Percentiles rank a stretch among this genome's conserved stretches.
These are phyloP conservation scores for Piscicola geometra DNA, from an alignment of 2,888 invertebrate genomes.

Conservation along the genomic window DNA sequence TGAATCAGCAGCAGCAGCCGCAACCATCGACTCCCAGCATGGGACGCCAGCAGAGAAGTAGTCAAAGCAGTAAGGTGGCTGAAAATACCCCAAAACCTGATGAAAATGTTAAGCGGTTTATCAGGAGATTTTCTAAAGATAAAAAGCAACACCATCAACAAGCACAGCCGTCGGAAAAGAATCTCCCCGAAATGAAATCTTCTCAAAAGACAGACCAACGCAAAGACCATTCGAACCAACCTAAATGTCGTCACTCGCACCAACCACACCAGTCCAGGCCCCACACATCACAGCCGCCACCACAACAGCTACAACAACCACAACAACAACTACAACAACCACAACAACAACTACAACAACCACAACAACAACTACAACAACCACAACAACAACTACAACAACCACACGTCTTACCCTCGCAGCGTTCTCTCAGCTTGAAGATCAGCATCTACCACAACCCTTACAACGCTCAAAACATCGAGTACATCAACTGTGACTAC, in stretches of 20 bases:
- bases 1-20: slow-evolving; percentile 18
- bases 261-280: too few relatives aligned
- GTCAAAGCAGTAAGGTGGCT: neutral
- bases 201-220: too few relatives aligned
- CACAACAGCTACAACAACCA: too few relatives aligned
- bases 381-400: neutral
- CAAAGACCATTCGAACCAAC: too few relatives aligned
- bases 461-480: neutral
- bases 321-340: too few relatives aligned
- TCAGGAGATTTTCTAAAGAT: neutral
- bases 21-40: neutral
- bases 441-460: slow-evolving; percentile 10
- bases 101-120: too few relatives aligned
- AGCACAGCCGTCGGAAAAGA: too few relatives aligned
- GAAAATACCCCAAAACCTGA: too few relatives aligned
- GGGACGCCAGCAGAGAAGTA: neutral
- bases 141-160: too few relatives aligned
- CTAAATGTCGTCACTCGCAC: too few relatives aligned
- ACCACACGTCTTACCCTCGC: neutral
- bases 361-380: neutral
- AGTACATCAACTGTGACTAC: slow-evolving; percentile 17
- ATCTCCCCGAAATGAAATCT: neutral
- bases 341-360: neutral
- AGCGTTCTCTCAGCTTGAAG: neutral
- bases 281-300: too few relatives aligned